Base-by-base conservation (phyloP, 2,888 invertebrate genomes). In the Teleogryllus oceanicus region DNA sequence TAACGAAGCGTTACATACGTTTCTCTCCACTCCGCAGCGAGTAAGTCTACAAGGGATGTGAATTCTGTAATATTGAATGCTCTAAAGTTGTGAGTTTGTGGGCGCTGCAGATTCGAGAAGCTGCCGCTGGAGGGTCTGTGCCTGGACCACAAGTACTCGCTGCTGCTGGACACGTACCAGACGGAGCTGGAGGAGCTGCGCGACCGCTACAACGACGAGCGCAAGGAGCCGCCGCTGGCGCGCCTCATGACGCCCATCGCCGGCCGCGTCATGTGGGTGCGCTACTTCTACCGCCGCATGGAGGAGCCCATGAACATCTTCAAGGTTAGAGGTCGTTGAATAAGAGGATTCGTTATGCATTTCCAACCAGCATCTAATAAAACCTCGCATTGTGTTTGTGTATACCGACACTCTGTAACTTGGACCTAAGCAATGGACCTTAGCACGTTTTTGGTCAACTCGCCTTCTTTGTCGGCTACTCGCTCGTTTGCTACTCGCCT, bases 181-280 rank as follows among this genome's bases (percentile, higher is more conserved):
- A 87, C 88, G 75, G 94, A 94, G 87, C 91, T 95, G 83, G 92
- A 93, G 84, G 86, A 89, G 24, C 87, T 94, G 11, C 89, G 94
- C 74, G 94, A 94, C 86, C 89, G 91, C 80, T 96, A 96, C 84
- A 94, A 95, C 82, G 92, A 93, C 85, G 92, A 93, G 83, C 90
- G 94, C 83, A 92, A 92, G 80, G 89, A 91, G 83, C 95, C 96
- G 0, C 90, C 92, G 2, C 85, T 95, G 13, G 91, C 94, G 0
- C 88, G 93, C 80, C 93, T 94, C 85, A 90, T 93, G 89, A 94
- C 96, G 3, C 94, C 95, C 0, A 92, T 94, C 20, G 89, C 94
- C 20, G 96, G 95, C 8, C 90, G 95, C 84, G 92, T 96, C 24
- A 89, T 92, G 85, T 96, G 96, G 96, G 93, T 95, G 83, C 89